Percentiles rank a stretch among this genome's conserved stretches.
phyloP scores from a whole-genome alignment of 2,113 vertebrate genomes.

The Lathamus discolor region DNA sequence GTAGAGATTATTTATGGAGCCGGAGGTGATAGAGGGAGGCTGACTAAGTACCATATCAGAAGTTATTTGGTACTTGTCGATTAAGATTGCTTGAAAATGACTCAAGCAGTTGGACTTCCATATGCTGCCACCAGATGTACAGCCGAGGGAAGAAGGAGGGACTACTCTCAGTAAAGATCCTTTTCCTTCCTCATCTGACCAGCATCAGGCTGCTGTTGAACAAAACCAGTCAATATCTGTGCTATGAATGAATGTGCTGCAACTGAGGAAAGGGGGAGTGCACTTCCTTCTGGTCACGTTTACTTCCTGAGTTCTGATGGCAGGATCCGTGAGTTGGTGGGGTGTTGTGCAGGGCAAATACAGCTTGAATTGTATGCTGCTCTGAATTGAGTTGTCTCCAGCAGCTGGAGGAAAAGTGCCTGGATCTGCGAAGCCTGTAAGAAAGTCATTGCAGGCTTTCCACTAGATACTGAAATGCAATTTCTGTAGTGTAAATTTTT shows the following conservation, averaged over 20 bases:
- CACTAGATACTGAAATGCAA: neutral
- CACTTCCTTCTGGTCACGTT: neutral
- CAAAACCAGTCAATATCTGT: neutral
- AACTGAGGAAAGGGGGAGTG: neutral
- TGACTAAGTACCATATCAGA: conserved; percentile 59
- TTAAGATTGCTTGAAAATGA: conserved; percentile 47
- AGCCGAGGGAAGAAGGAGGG: neutral
- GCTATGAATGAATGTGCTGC: neutral
- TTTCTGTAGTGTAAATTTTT: conserved; percentile 37
- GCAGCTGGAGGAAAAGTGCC: neutral
- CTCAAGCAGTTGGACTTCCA: conserved; percentile 40
- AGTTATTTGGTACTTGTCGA: conserved; percentile 57
- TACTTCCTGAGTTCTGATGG: neutral
- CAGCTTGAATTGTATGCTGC: neutral
- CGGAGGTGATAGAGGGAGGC: conserved; percentile 9
- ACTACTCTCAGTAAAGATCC: neutral
- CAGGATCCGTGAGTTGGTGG: neutral
- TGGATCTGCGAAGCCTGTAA: neutral
- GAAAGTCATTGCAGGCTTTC: conserved; percentile 22
- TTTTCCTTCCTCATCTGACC: neutral
- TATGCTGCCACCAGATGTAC: neutral
- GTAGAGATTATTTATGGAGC: conserved; percentile 67
- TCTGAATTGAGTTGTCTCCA: neutral
- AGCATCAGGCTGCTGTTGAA: neutral
- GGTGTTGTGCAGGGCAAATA: neutral